Base-by-base conservation (phyloP, 2,113 vertebrate genomes). In the Progne subis region DNA sequence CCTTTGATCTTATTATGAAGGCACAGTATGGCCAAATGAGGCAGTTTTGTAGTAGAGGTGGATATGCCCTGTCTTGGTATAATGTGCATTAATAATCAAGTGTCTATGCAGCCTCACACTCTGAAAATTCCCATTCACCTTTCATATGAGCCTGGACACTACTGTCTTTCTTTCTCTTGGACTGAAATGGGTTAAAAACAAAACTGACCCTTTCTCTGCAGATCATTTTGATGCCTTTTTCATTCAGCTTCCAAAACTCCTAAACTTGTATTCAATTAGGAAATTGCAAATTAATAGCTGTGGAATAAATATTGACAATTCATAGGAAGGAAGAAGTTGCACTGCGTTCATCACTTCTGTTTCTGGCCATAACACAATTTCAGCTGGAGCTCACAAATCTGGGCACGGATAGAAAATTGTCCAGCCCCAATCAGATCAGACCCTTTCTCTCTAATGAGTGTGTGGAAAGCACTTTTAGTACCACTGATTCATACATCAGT, bases 281-380 rank as follows among this genome's bases (percentile, higher is more conserved):
- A 88, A 72, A 53, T n/a, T 50, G 1, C 3, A 57, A 41, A 34
- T 37, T 72, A 79, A 85, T 55, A 61, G 6, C 50, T 61, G 18
- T 32, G 80, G 83, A 83, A 65, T 57, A 65, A 61, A 77, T 75
- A 70, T 6, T 50, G 56, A 29, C 50, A 65, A 74, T 67, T 86
- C 43, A 26, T 5, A 63, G 44, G 32, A 81, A 81, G 43, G 34
- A 86, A 88, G 69, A 63, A 55, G 13, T 19, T 81, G 64, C 71
- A 20, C 32, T 59, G 43, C 0, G 0, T 46, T 91, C 9, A 1
- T 25, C 41, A 16, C 31, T 83, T 37, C 15, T 11, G 4, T 69
- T 77, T 83, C 49, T 77, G 63, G 3, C 52, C 57, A 41, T 59
- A 61, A 61, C 34, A 69, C 20, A 78, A 3, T 19, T n/a, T 34